Base-by-base conservation (phyloP, 1,140 invertebrate species). In the Oryctes rhinoceros region DNA sequence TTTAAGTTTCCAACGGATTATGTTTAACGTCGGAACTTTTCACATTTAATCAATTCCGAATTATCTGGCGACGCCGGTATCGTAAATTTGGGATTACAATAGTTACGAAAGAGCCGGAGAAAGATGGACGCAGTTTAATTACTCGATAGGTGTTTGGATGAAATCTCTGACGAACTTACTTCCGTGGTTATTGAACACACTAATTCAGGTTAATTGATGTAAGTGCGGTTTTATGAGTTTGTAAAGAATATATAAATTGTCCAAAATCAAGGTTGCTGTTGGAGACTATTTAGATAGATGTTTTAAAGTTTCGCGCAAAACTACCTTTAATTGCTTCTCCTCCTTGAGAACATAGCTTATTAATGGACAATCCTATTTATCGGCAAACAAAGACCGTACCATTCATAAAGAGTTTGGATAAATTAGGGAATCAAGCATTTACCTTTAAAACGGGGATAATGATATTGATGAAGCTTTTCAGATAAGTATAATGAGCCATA, bases 41-140 rank as follows among this genome's bases (percentile, higher is more conserved):
- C 75, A 76, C 75, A 76, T 76, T 76, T 44, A 44, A 76, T 76
- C 75, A 76, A 76, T 76, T 76, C 47, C 37, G 75, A 47, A 76
- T 76, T 49, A 76, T 76, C 37, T 76, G 15, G 65, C 75, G 75
- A 15, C 75, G 75, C 37, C 4, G 6, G 35, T 47, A 76, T 48
- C 75, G 47, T 71, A 71, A 71, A 71, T 71, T 71, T 37, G 20
- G 65, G 65, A 71, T 71, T 71, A 71, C 65, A 71, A 71, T 37
- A 24, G 65, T 71, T 35, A 71, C 53, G 35, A 24, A 24, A 37
- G 39, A 7, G 39, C 9, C 5, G 9, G 39, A 44, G 39, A 44
- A 4, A 5, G 39, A 44, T 5, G 39, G 65, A 71, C 7, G 15
- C 4, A 67, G 62, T 35, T 30, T 59, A 59, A 13, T 71, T 71